phyloP scores from a whole-genome alignment of 1,140 invertebrate species.

The Macrobrachium rosenbergii region DNA sequence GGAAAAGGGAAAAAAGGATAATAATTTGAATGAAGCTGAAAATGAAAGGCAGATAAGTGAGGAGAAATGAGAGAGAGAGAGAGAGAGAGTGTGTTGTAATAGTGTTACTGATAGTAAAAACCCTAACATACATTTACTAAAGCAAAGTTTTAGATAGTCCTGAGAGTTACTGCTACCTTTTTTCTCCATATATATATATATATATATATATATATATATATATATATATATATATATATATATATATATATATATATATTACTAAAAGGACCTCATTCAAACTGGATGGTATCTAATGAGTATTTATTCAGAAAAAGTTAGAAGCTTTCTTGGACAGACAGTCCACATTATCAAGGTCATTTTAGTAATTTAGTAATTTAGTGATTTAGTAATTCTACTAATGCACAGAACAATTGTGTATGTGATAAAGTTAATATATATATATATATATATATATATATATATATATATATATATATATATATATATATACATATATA shows the following conservation, averaged over 20 bases:
- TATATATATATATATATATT: no score
- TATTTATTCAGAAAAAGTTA: no score
- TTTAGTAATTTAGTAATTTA: no score
- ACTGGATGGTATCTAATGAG: no score
- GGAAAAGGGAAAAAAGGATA: neutral
- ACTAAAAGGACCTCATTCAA: no score
- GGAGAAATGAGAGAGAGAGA: neutral
- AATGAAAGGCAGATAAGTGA: neutral
- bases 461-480: slow-evolving; percentile 30
- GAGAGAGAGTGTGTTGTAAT: neutral
- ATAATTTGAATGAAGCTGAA: neutral
- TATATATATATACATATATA: slow-evolving; percentile 14
- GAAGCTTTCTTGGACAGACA: no score
- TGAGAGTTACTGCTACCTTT: neutral
- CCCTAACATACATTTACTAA: neutral
- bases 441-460: slow-evolving; percentile 49
- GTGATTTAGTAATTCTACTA: no score
- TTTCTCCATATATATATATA: no score
- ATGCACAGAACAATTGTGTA: slow-evolving; percentile 7
- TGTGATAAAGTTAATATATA: slow-evolving; percentile 19
- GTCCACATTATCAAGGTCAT: no score
- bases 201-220: neutral
- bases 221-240: neutral
- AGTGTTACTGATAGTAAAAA: neutral
- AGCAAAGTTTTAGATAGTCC: neutral